phyloP scores from a whole-genome alignment of 1,140 invertebrate genomes.

The Temnothorax nylanderi region DNA sequence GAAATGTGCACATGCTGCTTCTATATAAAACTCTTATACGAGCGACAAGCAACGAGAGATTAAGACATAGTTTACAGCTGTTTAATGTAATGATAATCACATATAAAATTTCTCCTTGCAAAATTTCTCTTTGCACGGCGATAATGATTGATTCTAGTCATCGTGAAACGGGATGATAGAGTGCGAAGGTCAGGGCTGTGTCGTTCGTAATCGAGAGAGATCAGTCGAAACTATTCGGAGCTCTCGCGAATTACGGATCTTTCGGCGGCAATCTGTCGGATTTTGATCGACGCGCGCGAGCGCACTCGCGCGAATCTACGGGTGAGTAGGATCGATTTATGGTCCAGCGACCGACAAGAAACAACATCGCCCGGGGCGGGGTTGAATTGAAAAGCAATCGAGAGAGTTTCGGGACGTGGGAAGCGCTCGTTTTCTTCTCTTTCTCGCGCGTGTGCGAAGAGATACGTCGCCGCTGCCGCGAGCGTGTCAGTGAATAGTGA shows the following conservation, averaged over 20 bases:
- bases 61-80: constrained; percentile 35
- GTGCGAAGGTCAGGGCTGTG: constrained; percentile 52
- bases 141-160: constrained; percentile 45
- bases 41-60: not conserved
- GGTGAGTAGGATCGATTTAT: constrained; percentile 69
- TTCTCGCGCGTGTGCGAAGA: constrained; percentile 13
- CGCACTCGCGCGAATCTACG: constrained; percentile 28
- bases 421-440: constrained; percentile 66
- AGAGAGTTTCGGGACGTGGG: constrained; percentile 76
- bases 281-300: constrained; percentile 48
- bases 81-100: constrained; percentile 48
- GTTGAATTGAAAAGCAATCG: constrained; percentile 72
- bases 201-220: constrained; percentile 39
- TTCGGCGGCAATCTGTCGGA: constrained; percentile 25
- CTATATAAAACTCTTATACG: not conserved
- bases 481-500: constrained; percentile 56
- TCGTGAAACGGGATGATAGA: constrained; percentile 41
- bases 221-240: constrained; percentile 1
- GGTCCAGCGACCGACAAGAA: constrained; percentile 59
- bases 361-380: constrained; percentile 72
- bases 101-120: constrained; percentile 35
- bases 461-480: not conserved
- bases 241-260: constrained; percentile 44
- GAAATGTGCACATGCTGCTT: not conserved
- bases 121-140: constrained; percentile 48